Evolutionary conservation across 2,797 vertebrate species (phyloP), one percentile per base, ranked within the genome.

Genomic region (Euthynnus affinis): DNA sequence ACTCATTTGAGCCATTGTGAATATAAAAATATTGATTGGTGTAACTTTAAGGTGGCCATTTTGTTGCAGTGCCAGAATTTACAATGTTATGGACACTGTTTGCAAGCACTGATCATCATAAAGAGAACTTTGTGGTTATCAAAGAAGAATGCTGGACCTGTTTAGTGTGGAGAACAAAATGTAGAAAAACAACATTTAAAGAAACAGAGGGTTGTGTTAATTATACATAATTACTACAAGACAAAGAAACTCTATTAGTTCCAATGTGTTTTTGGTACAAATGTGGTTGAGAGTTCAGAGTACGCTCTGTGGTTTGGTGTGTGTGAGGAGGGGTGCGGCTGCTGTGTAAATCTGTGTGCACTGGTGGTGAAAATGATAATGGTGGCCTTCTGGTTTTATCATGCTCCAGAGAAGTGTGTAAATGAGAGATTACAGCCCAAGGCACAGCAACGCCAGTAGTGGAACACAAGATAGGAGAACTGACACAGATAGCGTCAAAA

Each of bases 401-500:
- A 58, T 46, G 10, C 44, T 46, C 42, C 49, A 75, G 29, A 80
- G 64, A 76, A 81, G 76, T 58, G 78, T 83, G 86, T 62, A 51
- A 87, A 74, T 53, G 76, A 23, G 49, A 60, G 82, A 86, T 83
- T 74, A 46, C 61, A 48, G 65, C 65, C 46, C 2, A 6, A 57
- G 9, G 44, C 69, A 23, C 58, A 65, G 42, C 75, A 82, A 71
- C 70, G 75, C 51, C 52, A 76, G 78, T 49, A 82, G 76, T 76
- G 74, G 69, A 76, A 65, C 74, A 62, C 22, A 3, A 82, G 80
- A 87, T 82, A 81, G 66, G 51, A 84, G 82, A 79, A 70, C 77
- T 60, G 78, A 82, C 72, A 51, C 34, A 0, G 82, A 89, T 92
- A 89, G 90, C 48, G 74, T 80, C 74, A 82, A 86, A 92, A 90